Evolutionary conservation across 2,113 vertebrate species (phyloP).

Genomic region (Malurus elegans): DNA sequence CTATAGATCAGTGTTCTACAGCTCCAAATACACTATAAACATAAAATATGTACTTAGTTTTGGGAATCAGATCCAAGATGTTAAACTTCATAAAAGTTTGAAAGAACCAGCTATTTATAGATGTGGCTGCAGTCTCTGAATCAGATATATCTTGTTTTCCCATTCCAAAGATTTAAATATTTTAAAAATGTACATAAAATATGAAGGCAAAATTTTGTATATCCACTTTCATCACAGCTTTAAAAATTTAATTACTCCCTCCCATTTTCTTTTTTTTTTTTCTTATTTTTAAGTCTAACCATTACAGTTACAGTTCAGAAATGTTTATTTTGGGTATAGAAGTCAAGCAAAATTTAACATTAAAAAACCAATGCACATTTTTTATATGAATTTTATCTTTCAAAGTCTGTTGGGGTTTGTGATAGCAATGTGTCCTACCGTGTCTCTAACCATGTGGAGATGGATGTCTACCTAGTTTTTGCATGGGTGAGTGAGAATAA

Average conservation of each 20-base stretch:
- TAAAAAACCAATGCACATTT: not conserved
- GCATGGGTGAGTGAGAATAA: not conserved
- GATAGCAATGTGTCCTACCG: not conserved
- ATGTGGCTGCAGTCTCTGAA: not conserved
- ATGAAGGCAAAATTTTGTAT: not conserved
- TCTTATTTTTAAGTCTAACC: not conserved
- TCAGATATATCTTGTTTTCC: not conserved
- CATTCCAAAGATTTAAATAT: not conserved
- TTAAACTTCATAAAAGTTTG: slow-evolving; percentile 1
- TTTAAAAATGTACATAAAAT: not conserved
- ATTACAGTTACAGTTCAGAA: not conserved
- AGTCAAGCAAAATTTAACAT: not conserved
- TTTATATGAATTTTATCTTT: not conserved
- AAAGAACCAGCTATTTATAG: not conserved
- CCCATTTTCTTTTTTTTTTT: not conserved
- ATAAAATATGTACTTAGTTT: not conserved
- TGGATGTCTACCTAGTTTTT: not conserved
- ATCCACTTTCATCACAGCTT: not conserved
- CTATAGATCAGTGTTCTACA: not conserved
- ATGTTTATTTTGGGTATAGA: not conserved
- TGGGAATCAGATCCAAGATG: not conserved
- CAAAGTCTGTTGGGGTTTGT: not conserved
- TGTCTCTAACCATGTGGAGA: not conserved
- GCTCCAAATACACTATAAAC: not conserved
- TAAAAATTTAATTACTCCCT: not conserved